phyloP scores from a whole-genome alignment of 1,140 invertebrate genomes.

The Notospermus geniculatus region DNA sequence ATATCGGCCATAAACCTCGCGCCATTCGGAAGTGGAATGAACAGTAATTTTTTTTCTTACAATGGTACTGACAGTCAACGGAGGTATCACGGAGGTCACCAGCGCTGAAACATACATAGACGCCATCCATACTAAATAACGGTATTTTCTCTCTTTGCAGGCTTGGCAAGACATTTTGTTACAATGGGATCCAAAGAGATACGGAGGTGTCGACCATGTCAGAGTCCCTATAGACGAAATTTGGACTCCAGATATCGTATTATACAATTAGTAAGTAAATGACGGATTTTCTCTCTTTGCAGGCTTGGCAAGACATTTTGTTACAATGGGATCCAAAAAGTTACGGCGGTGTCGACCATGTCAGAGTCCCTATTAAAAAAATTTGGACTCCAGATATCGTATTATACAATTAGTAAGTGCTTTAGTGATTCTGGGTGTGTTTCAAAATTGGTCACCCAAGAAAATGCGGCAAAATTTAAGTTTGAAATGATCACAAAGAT shows the following conservation, averaged over 20 bases:
- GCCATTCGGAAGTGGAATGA: too few relatives aligned
- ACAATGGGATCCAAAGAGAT: conserved; percentile 53
- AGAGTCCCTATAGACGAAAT: conserved; percentile 52
- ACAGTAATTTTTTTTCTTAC: too few relatives aligned
- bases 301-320: conserved; percentile 57
- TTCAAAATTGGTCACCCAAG: too few relatives aligned
- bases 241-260: conserved; percentile 58
- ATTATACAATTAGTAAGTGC: conserved; percentile 54
- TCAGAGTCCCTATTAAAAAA: conserved; percentile 50
- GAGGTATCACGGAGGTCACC: too few relatives aligned
- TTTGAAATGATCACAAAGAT: too few relatives aligned
- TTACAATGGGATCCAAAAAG: conserved; percentile 53
- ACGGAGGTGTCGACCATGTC: conserved; percentile 53
- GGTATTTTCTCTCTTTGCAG: conserved; percentile 42
- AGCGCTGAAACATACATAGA: too few relatives aligned
- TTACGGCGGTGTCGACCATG: conserved; percentile 53
- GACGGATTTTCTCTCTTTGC: conserved; percentile 21
- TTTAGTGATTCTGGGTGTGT: too few relatives aligned
- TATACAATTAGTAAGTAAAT: conserved; percentile 51
- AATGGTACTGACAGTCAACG: too few relatives aligned
- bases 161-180: conserved; percentile 56
- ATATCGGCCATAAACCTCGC: too few relatives aligned
- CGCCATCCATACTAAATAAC: too few relatives aligned
- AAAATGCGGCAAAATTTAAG: too few relatives aligned
- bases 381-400: conserved; percentile 59